Evolutionary conservation across 2,797 vertebrate species (phyloP).

Genomic region (Ctenopoma kingsleyae): DNA sequence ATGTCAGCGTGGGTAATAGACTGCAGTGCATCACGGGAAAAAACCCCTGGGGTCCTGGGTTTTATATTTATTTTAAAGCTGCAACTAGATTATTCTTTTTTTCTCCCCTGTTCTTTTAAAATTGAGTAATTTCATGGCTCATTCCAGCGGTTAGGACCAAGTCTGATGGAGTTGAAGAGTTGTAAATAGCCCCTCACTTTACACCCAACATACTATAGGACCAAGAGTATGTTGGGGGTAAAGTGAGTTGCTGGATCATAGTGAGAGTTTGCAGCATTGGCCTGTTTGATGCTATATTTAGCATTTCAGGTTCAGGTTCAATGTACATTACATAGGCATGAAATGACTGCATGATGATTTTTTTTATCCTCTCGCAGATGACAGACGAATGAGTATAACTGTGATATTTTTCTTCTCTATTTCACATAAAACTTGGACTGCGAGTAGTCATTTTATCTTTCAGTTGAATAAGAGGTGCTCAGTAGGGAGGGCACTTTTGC

Average conservation of each 20-base stretch:
- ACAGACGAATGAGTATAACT: conserved; percentile 51
- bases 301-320: conserved; percentile 51
- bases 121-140: conserved; percentile 83
- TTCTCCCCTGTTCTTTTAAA: conserved; percentile 53
- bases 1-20: conserved; percentile 73
- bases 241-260: conserved; percentile 37
- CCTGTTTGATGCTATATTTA: conserved; percentile 57
- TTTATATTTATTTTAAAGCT: conserved; percentile 75
- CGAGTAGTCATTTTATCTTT: conserved; percentile 66
- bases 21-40: conserved; percentile 70
- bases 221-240: conserved; percentile 7
- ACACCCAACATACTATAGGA: conserved; percentile 45
- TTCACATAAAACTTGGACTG: conserved; percentile 49
- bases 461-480: conserved; percentile 54
- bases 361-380: conserved; percentile 61
- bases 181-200: conserved; percentile 57
- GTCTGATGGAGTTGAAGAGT: conserved; percentile 57
- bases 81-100: conserved; percentile 40
- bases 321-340: conserved; percentile 57
- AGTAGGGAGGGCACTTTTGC: conserved; percentile 30
- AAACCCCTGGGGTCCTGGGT: conserved; percentile 42
- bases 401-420: conserved; percentile 31
- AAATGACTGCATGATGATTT: conserved; percentile 69
- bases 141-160: conserved; percentile 70
- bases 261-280: conserved; percentile 34